phyloP scores from a whole-genome alignment of 92 coral and sea anemone species.

The Blastomussa wellsi region DNA sequence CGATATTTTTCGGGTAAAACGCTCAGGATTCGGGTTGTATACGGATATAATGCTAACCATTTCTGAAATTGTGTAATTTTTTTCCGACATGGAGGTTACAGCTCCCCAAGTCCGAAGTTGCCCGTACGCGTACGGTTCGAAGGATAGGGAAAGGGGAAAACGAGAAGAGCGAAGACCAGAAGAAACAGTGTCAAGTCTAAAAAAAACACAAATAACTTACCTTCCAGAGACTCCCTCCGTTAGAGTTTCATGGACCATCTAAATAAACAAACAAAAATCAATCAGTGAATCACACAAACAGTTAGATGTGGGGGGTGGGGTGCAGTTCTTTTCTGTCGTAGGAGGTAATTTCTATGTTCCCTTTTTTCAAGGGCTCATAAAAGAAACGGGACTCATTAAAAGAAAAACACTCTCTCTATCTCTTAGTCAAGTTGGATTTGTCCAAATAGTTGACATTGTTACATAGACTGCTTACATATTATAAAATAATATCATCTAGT shows the following conservation, averaged over 20 bases:
- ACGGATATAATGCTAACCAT: no score
- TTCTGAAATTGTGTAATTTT: no score
- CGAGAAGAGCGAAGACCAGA: no score
- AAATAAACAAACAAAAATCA: not conserved
- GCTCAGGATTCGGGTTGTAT: no score
- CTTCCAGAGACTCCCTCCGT: constrained; percentile 68
- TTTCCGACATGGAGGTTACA: no score
- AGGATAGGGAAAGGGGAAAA: no score
- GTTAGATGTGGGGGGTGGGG: not conserved
- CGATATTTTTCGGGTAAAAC: no score
- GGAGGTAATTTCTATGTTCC: not conserved
- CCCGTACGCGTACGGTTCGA: no score
- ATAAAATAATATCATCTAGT: no score
- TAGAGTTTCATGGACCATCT: constrained; percentile 84
- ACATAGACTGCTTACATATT: no score
- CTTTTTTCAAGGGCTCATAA: not conserved
- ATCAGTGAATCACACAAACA: not conserved
- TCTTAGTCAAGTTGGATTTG: not conserved
- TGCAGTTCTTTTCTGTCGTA: not conserved
- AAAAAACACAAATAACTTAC: constrained; percentile 42
- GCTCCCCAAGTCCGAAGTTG: no score
- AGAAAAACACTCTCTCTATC: not conserved
- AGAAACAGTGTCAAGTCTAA: not conserved
- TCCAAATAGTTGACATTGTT: not conserved
- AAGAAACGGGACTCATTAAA: not conserved